phyloP scores from a whole-genome alignment of 2,888 invertebrate species.

The Liposcelis brunnea region DNA sequence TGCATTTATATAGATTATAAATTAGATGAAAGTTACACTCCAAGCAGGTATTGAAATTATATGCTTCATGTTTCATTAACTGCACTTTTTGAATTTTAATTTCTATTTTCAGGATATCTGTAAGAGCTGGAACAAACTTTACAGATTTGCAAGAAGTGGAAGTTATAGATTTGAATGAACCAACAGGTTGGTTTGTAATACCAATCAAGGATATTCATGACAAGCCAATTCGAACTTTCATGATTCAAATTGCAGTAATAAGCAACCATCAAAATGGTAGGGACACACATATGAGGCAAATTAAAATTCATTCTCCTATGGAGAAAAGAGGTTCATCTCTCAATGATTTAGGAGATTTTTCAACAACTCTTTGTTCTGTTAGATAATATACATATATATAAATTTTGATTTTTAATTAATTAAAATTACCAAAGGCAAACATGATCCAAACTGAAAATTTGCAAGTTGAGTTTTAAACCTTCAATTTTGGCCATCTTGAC shows the following conservation, averaged over 20 bases:
- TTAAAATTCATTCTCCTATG: slow-evolving; percentile 83
- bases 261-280: slow-evolving; percentile 98
- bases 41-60: slow-evolving; percentile 41
- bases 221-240: slow-evolving; percentile 81
- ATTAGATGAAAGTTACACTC: slow-evolving; percentile 97
- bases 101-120: slow-evolving; percentile 49
- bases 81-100: neutral
- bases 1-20: slow-evolving; percentile 97
- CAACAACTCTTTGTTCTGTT: neutral
- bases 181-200: slow-evolving; percentile 91
- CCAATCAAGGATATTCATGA: slow-evolving; percentile 78
- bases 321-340: slow-evolving; percentile 31
- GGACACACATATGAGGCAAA: slow-evolving; percentile 95
- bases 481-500: too few species aligned
- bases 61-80: neutral
- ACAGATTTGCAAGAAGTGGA: slow-evolving; percentile 94
- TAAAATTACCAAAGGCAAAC: too few species aligned
- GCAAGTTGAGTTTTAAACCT: too few species aligned
- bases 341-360: neutral
- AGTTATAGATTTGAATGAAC: slow-evolving; percentile 83
- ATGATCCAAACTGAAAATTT: too few species aligned
- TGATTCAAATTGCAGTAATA: slow-evolving; percentile 90
- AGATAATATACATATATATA: too few species aligned
- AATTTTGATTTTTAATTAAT: too few species aligned
- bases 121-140: slow-evolving; percentile 87